Evolutionary conservation across 2,797 vertebrate genomes (phyloP), one percentile per base, ranked within the genome.

Genomic region (Triplophysa bombifrons): DNA sequence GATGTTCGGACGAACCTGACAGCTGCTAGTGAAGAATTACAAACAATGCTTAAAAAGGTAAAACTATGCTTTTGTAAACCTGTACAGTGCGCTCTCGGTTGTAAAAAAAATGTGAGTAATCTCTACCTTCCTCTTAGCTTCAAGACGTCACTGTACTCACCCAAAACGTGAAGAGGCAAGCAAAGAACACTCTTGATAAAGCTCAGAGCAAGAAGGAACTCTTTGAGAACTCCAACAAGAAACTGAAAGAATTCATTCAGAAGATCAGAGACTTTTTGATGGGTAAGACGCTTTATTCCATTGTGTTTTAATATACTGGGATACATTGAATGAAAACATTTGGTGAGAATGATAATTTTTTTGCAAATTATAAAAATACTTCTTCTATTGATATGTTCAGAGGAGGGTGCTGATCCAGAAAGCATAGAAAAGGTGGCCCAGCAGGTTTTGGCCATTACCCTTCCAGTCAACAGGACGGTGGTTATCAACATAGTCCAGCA

Each of bases 261-360:
- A 93, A 88, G 74, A 95, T 97, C 89, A 94, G 87, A 91, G 92
- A 93, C 84, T 97, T 97, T 87, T 92, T 98, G 80, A 94, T 90
- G 25, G 95, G 96, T 96, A 83, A 14, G 86, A 63, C 60, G 3
- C 7, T 12, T 58, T 4, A 41, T 64, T n/a, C 17, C 3, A 38
- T 64, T 38, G 7, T 41, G 13, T 19, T 64, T 64, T 4, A 38
- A 19, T 38, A 10, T 64, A 19, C 3, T 27, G 25, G 14, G 6
- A 27, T 22, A 3, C 4, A 22, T 25, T 16, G 2, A 16, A 27
- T 25, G 51, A 64, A 64, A 5, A 41, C 38, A 17, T 44, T 76
- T 46, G 44, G 38, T n/a, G 19, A 44, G 38, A 11, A 27, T 41
- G 5, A 2, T 22, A 12, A 2, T 9, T 25, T 58, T 27, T 16